phyloP scores from a whole-genome alignment of 2,888 invertebrate genomes.

The Spodoptera exigua region DNA sequence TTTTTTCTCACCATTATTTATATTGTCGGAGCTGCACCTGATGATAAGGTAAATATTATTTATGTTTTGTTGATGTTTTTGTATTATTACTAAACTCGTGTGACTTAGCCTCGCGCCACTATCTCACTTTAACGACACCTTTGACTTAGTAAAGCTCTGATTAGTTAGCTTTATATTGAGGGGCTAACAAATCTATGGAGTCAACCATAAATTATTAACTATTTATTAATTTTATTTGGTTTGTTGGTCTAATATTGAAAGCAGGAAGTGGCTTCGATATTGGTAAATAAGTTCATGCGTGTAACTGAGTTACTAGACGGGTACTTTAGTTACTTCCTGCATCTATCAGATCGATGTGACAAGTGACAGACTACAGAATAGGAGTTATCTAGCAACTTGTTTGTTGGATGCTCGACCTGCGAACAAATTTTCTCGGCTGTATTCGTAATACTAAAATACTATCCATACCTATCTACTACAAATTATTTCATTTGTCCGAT shows the following conservation, averaged over 20 bases:
- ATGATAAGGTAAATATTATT: constrained; percentile 78
- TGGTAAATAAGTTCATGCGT: constrained; percentile 6
- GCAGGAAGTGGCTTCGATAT: constrained; percentile 1
- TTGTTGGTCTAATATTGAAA: neutral
- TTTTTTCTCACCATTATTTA: constrained; percentile 77
- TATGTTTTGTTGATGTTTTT: constrained; percentile 26
- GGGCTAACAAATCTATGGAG: too few species aligned
- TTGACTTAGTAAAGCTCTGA: constrained; percentile 2
- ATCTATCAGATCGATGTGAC: constrained; percentile 47
- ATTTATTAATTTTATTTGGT: too few species aligned
- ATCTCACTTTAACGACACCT: neutral
- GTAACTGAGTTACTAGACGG: constrained; percentile 5
- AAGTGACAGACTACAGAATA: constrained; percentile 24
- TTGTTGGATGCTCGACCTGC: constrained; percentile 7
- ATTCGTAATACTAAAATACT: too few species aligned
- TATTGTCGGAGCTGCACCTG: constrained; percentile 74
- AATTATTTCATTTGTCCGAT: too few species aligned
- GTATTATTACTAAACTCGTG: neutral
- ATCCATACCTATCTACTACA: too few species aligned
- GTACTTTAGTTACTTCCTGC: constrained; percentile 32
- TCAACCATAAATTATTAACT: too few species aligned
- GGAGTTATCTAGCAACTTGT: constrained; percentile 27
- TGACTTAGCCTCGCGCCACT: constrained; percentile 2
- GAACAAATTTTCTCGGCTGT: constrained; percentile 9
- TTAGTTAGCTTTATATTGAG: too few species aligned